Conservation (phyloP, 2,888 invertebrate species). For the Dinocampus coccinellae region DNA sequence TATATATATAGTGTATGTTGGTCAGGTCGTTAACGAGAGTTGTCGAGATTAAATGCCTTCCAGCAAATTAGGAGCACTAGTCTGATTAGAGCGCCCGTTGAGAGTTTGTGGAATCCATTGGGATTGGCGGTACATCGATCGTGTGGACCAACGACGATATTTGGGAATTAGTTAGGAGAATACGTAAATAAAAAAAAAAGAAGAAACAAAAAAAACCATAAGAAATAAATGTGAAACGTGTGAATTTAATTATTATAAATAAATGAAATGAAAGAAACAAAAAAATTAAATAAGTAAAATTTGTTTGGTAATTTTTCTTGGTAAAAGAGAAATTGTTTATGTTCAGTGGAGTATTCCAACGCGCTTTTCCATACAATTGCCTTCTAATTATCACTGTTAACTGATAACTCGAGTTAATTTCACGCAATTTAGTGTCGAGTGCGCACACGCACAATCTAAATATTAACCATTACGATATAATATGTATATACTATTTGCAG, state of each 20-base stretch:
- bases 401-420: slow-evolving; percentile 69
- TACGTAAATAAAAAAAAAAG: background rate
- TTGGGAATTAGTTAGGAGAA: slow-evolving; percentile 3
- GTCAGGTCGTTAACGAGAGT: slow-evolving; percentile 69
- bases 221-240: too few species aligned
- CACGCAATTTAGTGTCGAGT: slow-evolving; percentile 64
- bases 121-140: slow-evolving; percentile 16
- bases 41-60: slow-evolving; percentile 60
- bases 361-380: slow-evolving; percentile 67
- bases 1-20: slow-evolving; percentile 55
- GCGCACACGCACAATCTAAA: slow-evolving; percentile 53
- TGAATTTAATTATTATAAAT: too few species aligned
- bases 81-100: slow-evolving; percentile 14
- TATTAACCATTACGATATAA: background rate
- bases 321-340: too few species aligned
- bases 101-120: slow-evolving; percentile 4
- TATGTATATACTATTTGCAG: background rate
- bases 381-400: slow-evolving; percentile 67
- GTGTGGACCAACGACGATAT: background rate
- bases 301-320: too few species aligned
- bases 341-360: background rate
- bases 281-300: too few species aligned
- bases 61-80: slow-evolving; percentile 16
- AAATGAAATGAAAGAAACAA: too few species aligned
- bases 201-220: too few species aligned